Evolutionary conservation across 2,797 vertebrate species (phyloP).

Genomic region (Eremophila alpestris): DNA sequence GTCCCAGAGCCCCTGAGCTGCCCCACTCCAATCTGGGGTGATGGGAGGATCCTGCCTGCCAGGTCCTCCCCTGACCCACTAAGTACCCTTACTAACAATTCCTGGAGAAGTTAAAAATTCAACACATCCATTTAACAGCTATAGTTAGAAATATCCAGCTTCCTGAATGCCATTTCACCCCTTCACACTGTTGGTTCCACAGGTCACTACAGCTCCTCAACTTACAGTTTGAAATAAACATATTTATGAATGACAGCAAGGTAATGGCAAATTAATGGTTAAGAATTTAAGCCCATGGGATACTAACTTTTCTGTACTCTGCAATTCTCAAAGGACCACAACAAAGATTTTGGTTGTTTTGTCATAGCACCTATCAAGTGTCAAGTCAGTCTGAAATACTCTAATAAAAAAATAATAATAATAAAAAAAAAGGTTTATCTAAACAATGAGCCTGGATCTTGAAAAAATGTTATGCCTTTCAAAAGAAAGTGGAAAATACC

Average conservation of each 20-base stretch:
- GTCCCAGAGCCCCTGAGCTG: fast-evolving
- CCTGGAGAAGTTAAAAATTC: background rate
- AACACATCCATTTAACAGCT: background rate
- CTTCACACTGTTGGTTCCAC: background rate
- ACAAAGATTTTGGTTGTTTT: fast-evolving
- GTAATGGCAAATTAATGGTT: background rate
- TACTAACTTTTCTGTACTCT: background rate
- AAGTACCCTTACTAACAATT: background rate
- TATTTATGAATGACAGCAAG: background rate
- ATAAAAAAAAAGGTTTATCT: background rate
- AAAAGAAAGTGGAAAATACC: background rate
- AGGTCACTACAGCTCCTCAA: background rate
- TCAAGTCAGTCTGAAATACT: background rate
- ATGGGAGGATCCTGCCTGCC: background rate
- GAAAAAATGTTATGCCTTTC: background rate
- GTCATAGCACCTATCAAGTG: background rate
- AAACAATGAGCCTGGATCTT: background rate
- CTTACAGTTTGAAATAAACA: background rate
- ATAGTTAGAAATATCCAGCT: background rate
- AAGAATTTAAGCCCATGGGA: background rate
- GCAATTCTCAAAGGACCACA: background rate
- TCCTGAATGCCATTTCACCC: background rate
- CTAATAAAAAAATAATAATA: background rate
- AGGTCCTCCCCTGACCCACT: no score
- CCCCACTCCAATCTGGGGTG: background rate